These are phyloP conservation scores for Phalacrocorax aristotelis DNA, from an alignment of 2,113 vertebrate species.

Conservation along the genomic window DNA sequence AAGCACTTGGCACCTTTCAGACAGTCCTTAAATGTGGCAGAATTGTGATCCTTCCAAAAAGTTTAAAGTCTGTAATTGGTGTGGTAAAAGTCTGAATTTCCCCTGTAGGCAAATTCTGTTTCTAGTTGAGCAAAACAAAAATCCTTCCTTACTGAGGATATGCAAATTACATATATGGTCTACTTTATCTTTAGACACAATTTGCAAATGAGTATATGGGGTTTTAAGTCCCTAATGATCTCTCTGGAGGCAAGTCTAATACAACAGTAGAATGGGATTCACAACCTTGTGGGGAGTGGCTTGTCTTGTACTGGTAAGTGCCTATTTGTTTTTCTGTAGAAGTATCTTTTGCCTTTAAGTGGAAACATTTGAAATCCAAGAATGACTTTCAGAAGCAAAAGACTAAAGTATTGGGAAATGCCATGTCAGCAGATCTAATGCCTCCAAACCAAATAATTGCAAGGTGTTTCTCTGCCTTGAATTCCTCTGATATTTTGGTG, in stretches of 20 bases:
- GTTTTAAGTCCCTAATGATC: not conserved
- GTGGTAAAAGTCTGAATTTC: not conserved
- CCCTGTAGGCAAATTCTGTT: not conserved
- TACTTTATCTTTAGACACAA: not conserved
- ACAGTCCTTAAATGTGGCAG: not conserved
- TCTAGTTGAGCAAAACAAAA: not conserved
- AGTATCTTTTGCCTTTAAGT: not conserved
- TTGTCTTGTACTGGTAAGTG: not conserved
- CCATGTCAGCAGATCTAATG: constrained; percentile 1
- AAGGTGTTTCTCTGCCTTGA: constrained; percentile 33
- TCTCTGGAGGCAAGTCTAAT: not conserved
- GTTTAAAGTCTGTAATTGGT: not conserved
- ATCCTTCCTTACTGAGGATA: not conserved
- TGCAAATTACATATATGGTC: not conserved
- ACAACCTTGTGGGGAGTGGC: not conserved
- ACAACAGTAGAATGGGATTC: not conserved
- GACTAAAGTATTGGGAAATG: not conserved
- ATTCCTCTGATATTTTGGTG: constrained; percentile 36
- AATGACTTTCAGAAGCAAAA: constrained; percentile 21
- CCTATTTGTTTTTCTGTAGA: not conserved
- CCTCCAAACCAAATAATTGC: constrained; percentile 38
- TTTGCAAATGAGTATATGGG: not conserved
- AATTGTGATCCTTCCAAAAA: not conserved
- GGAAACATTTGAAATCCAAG: not conserved
- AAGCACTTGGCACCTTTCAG: not conserved